Percentiles rank a stretch among this genome's conserved stretches.
Evolutionary conservation across 2,888 invertebrate genomes (phyloP).

Genomic region (Lasioglossum leucozonium): DNA sequence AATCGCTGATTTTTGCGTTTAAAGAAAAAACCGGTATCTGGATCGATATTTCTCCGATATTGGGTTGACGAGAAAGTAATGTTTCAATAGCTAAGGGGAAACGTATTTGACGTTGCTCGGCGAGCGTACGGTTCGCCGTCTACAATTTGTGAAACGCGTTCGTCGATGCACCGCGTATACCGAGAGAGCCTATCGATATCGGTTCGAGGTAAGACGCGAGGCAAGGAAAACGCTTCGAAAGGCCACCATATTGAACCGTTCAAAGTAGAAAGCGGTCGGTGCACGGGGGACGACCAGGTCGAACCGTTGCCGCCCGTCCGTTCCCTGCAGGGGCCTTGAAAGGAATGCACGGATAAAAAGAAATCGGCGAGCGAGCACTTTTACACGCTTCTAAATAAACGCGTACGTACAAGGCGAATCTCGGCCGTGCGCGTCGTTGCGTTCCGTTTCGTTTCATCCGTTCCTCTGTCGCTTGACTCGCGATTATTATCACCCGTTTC

Average conservation of each 20-base stretch:
- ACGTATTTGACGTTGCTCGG: neutral
- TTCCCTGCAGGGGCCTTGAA: slow-evolving; percentile 77
- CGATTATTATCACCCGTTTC: slow-evolving; percentile 40
- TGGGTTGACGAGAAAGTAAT: neutral
- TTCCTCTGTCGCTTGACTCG: slow-evolving; percentile 15
- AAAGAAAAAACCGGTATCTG: too few species aligned
- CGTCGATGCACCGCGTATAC: neutral
- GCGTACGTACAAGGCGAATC: slow-evolving; percentile 59
- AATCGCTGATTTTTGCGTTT: too few species aligned
- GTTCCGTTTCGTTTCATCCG: neutral
- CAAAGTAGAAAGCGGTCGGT: slow-evolving; percentile 75
- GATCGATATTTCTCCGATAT: neutral
- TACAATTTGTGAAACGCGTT: neutral
- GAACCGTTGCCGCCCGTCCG: slow-evolving; percentile 56
- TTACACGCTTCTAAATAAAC: slow-evolving; percentile 74
- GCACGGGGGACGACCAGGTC: slow-evolving; percentile 44
- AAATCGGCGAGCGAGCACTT: slow-evolving; percentile 75
- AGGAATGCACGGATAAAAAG: slow-evolving; percentile 78
- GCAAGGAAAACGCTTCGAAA: slow-evolving; percentile 24
- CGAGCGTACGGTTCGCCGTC: neutral
- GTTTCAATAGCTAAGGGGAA: neutral
- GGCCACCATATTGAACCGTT: slow-evolving; percentile 71
- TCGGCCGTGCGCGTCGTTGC: slow-evolving; percentile 8
- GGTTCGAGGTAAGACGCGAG: slow-evolving; percentile 5
- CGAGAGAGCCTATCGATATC: neutral